Base-by-base conservation (phyloP, 2,797 vertebrate species). In the Aeoliscus strigatus region DNA sequence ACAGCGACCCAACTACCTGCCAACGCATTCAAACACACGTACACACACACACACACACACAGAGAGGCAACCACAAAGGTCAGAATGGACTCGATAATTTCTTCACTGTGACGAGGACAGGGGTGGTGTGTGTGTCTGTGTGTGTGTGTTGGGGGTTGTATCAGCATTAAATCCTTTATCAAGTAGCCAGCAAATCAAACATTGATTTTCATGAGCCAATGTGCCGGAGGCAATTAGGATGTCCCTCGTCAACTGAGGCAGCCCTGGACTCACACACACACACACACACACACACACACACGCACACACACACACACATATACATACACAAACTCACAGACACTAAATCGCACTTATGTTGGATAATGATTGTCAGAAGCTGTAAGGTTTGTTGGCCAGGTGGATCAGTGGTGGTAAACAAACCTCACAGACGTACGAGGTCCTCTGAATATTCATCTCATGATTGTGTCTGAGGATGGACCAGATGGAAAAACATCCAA, bases 171-270 rank as follows among this genome's bases (percentile, higher is more conserved):
- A 84, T 70, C 80, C 77, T 81, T 75, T 74, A 80, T 81, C 75
- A 75, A 79, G 77, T 66, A 80, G 62, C 66, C 47, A n/a, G 70
- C 79, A 83, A 84, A 83, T 83, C 80, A 83, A 79, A 77, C 75
- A 81, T 79, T 81, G 77, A 81, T 83, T 79, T 79, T 63, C 66
- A 74, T 66, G 70, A 71, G 66, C 64, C 59, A 43, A 60, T 57
- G 50, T 60, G 79, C 78, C 37, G 8, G 25, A 49, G 69, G 74
- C 67, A 71, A 63, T 67, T 70, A 63, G 67, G 76, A 79, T 69
- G 76, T 70, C 75, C 67, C 65, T 64, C 67, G 64, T 74, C 72
- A 70, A 54, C 39, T 2, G 12, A 69, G 50, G 64, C 63, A 30
- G 42, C 11, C 2, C 9, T 13, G 52, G 39, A 51, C 66, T 36